Base-by-base conservation (phyloP, 2,797 vertebrate species). In the Nannoperca australis region DNA sequence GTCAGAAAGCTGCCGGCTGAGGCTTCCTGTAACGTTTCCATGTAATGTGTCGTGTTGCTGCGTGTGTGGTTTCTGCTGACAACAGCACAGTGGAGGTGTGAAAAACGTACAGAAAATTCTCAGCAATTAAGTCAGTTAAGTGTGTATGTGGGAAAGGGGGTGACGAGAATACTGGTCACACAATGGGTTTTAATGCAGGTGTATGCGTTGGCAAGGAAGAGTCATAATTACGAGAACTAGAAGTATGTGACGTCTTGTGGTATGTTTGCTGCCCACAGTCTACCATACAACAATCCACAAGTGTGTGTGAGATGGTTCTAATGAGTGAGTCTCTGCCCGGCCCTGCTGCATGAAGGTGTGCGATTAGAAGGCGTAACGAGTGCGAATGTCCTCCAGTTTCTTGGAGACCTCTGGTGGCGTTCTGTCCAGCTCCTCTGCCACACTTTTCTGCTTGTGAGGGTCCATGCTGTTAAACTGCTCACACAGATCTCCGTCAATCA, bases 401-500 rank as follows among this genome's bases (percentile, higher is more conserved):
- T 99, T 99, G 15, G 98, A 99, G 70, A 99, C 98, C 77, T 99
- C 98, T 0, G 98, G 97, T 0, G 98, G 98, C 1, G 98, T 99
- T 78, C 98, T 89, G 93, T 99, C 98, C 87, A 99, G 92, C 88
- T 99, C 98, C 76, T 99, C 98, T 0, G 98, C 97, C 56, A 99
- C 97, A 0, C 98, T 99, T 85, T 99, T 99, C 93, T 99, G 98
- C 82, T 99, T 99, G 90, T 97, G 97, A 1, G 97, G 97, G 73
- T 99, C 98, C 98, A 99, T 99, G n/a, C 98, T 99, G 91, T 99
- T 99, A 75, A 99, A 99, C 94, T 99, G 98, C 90, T 99, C 98
- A 69, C 98, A 99, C 61, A 99, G 96, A 85, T 99, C 98, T 74
- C 98, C 98, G 55, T 99, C 98, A 5, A 99, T 99, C 91, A 99